Percentiles rank a stretch among this genome's conserved stretches.
Evolutionary conservation across 2,797 vertebrate genomes (phyloP).

Genomic region (Molossus molossus): DNA sequence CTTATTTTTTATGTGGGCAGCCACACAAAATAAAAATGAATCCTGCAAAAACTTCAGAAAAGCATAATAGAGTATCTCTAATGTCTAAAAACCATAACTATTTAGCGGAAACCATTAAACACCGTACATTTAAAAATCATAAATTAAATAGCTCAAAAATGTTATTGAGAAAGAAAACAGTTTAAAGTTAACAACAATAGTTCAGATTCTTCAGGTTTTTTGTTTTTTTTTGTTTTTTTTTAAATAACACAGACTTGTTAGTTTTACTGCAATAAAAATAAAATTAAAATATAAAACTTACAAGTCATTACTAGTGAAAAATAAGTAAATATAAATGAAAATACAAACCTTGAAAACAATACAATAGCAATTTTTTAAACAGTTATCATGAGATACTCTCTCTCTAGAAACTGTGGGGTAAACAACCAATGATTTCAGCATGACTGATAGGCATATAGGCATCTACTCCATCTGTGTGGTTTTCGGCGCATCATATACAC

Average conservation of each 20-base stretch:
- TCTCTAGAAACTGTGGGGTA: not conserved
- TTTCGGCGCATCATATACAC: not conserved
- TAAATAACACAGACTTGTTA: not conserved
- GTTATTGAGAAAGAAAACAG: conserved; percentile 58
- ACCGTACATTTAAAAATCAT: not conserved
- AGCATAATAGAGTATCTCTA: not conserved
- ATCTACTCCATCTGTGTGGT: not conserved
- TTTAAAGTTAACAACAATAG: not conserved
- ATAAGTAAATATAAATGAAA: conserved; percentile 7
- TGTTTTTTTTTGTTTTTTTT: not conserved
- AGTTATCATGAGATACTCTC: not conserved
- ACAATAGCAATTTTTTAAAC: not conserved
- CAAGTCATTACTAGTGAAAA: not conserved
- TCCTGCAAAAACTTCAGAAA: conserved; percentile 56
- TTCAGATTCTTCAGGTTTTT: not conserved
- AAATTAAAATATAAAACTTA: conserved; percentile 15
- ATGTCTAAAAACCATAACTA: conserved; percentile 14
- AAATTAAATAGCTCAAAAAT: not conserved
- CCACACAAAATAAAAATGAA: not conserved
- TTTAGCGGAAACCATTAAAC: not conserved
- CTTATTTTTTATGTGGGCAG: not conserved
- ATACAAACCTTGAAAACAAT: not conserved
- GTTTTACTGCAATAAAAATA: conserved; percentile 54
- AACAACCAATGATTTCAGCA: not conserved
- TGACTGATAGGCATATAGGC: not conserved